Conservation (phyloP, 2,888 invertebrate species). For the Scaptomyza polygonia region DNA sequence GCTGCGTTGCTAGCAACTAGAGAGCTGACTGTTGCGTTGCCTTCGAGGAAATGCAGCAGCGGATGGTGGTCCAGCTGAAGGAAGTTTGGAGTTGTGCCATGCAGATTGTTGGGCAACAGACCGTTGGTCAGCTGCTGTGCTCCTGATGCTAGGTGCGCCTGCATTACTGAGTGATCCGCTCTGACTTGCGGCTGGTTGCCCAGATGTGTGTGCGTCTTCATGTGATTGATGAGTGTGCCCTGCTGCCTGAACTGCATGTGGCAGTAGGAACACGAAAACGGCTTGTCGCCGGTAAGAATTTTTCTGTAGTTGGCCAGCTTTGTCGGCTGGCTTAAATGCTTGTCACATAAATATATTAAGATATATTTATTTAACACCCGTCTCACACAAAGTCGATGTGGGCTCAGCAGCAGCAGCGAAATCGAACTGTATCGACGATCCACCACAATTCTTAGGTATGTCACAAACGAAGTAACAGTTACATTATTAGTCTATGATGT, state of each 20-base stretch:
- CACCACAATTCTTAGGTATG: not conserved
- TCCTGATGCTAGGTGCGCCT: conserved; percentile 24
- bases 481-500: too few relatives aligned
- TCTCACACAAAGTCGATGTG: conserved; percentile 25
- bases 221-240: conserved; percentile 33
- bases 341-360: conserved; percentile 19
- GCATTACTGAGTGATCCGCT: conserved; percentile 25
- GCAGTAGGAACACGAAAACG: conserved; percentile 38
- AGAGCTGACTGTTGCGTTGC: conserved; percentile 67
- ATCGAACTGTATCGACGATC: conserved; percentile 23
- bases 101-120: conserved; percentile 27
- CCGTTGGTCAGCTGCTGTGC: conserved; percentile 36
- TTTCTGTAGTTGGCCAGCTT: conserved; percentile 35
- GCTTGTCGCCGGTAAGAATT: conserved; percentile 35
- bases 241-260: conserved; percentile 37
- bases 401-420: conserved; percentile 15
- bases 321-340: conserved; percentile 22
- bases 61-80: conserved; percentile 67
- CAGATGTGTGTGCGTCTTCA: conserved; percentile 36
- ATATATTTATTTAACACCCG: conserved; percentile 26
- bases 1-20: conserved; percentile 47
- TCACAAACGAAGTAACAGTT: too few relatives aligned
- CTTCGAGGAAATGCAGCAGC: conserved; percentile 70
- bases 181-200: conserved; percentile 20
- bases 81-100: conserved; percentile 20